Percentiles rank a stretch among this genome's conserved stretches.
Evolutionary conservation across 2,113 vertebrate species (phyloP).

Genomic region (Falco punctatus): DNA sequence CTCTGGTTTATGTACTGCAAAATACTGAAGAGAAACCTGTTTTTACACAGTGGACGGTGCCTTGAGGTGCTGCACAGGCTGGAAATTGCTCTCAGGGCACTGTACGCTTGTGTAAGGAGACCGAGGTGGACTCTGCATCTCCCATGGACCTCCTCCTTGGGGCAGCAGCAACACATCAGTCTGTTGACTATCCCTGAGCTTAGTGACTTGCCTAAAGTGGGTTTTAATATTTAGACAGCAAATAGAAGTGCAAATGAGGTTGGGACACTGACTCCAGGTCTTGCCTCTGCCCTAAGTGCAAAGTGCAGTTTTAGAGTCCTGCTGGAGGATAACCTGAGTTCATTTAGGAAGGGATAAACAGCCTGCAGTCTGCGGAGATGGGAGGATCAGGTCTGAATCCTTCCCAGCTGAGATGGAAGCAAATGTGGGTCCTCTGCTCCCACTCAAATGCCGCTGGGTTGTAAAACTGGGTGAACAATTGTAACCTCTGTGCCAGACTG

Average conservation of each 20-base stretch:
- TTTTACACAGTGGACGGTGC: accelerated
- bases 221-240: background rate
- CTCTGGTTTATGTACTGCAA: constrained; percentile 96
- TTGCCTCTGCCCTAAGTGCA: background rate
- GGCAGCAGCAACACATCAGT: background rate
- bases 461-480: background rate
- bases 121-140: background rate
- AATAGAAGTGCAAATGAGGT: background rate
- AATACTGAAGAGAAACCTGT: constrained; percentile 69
- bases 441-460: background rate
- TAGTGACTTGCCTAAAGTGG: background rate
- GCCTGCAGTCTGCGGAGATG: no score
- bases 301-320: background rate
- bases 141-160: accelerated
- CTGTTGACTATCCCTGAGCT: background rate
- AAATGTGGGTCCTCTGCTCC: background rate
- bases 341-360: background rate
- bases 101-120: accelerated
- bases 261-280: background rate
- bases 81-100: accelerated
- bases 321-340: background rate
- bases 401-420: background rate
- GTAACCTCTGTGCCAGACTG: background rate
- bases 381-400: background rate
- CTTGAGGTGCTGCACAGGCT: background rate